phyloP scores from a whole-genome alignment of 2,888 invertebrate genomes.

The Troides oblongomaculatus region DNA sequence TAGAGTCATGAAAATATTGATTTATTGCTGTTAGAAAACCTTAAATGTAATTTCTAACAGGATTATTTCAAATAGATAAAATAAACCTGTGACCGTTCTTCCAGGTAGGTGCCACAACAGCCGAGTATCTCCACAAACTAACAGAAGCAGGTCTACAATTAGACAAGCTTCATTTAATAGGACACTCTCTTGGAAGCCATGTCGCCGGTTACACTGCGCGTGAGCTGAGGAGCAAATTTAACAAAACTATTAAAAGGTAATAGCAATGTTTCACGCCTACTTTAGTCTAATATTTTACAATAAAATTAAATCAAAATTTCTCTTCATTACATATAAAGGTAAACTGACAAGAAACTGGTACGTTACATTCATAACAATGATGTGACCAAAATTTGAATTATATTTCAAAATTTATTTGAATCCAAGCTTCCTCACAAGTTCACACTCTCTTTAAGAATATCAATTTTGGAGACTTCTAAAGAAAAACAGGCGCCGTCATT shows the following conservation, averaged over 20 bases:
- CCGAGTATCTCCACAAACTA: slow-evolving; percentile 61
- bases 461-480: no score
- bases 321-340: not conserved
- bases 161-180: slow-evolving; percentile 68
- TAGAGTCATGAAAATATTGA: no score
- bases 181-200: slow-evolving; percentile 75
- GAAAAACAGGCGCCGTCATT: no score
- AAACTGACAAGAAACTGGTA: not conserved
- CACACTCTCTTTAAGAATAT: no score
- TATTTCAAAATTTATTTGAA: no score
- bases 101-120: slow-evolving; percentile 68
- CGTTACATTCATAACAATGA: not conserved
- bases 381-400: no score
- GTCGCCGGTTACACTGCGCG: slow-evolving; percentile 73
- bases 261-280: not conserved
- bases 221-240: slow-evolving; percentile 65
- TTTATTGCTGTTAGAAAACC: no score
- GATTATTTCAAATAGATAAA: no score
- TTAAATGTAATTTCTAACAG: no score
- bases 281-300: not conserved
- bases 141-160: slow-evolving; percentile 56
- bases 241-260: slow-evolving; percentile 67
- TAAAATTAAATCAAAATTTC: no score
- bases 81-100: slow-evolving; percentile 25
- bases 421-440: no score